Conservation (phyloP, 2,797 vertebrate species). For the Poeciliopsis turneri region DNA sequence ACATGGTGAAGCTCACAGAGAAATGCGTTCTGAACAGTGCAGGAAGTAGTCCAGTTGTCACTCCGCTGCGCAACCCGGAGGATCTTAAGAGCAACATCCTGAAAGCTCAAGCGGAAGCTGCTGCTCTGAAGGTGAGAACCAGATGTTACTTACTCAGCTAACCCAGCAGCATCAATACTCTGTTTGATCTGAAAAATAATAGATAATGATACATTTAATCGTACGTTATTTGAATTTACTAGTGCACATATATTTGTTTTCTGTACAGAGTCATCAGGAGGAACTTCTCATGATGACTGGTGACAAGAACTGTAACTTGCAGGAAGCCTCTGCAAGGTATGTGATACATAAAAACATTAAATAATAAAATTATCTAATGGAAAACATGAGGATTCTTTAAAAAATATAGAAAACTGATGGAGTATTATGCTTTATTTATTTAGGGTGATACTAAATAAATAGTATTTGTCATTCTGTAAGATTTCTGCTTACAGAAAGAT, state of each 20-base stretch:
- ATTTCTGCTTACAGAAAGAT: no score
- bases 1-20: slow-evolving; percentile 89
- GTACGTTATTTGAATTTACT: rapidly evolving
- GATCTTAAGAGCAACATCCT: slow-evolving; percentile 96
- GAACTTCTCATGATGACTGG: slow-evolving; percentile 66
- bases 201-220: no score
- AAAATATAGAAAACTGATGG: background rate
- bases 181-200: background rate
- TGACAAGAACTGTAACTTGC: slow-evolving; percentile 85
- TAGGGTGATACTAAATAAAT: no score
- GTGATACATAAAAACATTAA: background rate
- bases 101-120: slow-evolving; percentile 89
- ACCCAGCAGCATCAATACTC: background rate
- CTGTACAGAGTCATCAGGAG: slow-evolving; percentile 80
- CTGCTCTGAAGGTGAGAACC: slow-evolving; percentile 84
- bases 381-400: background rate
- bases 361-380: background rate
- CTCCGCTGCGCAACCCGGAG: slow-evolving; percentile 78
- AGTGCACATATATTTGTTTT: background rate
- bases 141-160: background rate
- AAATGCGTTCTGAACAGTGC: slow-evolving; percentile 88
- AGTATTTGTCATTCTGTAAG: no score
- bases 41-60: slow-evolving; percentile 78
- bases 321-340: slow-evolving; percentile 86
- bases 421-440: background rate